These are phyloP conservation scores for Oxyscelio sp. DNA, from an alignment of 2,888 invertebrate species.

Conservation along the genomic window DNA sequence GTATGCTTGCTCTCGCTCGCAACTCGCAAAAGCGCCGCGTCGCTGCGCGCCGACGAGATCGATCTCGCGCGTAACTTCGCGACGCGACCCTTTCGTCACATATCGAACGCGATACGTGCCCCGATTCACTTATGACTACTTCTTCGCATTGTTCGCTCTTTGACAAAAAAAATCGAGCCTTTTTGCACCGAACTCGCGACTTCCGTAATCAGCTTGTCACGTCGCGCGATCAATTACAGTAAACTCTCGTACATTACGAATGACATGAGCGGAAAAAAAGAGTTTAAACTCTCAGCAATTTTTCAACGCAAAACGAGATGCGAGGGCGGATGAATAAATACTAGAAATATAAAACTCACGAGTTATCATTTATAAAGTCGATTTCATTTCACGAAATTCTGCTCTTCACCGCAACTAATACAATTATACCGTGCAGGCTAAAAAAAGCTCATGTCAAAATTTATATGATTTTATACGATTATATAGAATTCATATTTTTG, in stretches of 20 bases:
- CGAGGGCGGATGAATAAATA: constrained; percentile 3
- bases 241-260: constrained; percentile 54
- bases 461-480: too few species aligned
- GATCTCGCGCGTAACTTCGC: constrained; percentile 42
- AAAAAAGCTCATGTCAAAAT: too few species aligned
- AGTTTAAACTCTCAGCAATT: constrained; percentile 30
- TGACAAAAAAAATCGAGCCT: constrained; percentile 12
- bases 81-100: constrained; percentile 49
- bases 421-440: too few species aligned
- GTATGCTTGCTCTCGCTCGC: constrained; percentile 53
- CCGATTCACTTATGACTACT: constrained; percentile 41
- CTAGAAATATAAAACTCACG: constrained; percentile 10
- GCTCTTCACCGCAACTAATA: too few species aligned
- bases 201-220: constrained; percentile 58
- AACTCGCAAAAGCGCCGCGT: constrained; percentile 21
- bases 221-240: constrained; percentile 67
- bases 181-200: constrained; percentile 22
- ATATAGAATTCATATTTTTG: too few species aligned
- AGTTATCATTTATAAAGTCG: constrained; percentile 28
- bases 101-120: constrained; percentile 45
- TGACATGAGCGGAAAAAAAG: constrained; percentile 40
- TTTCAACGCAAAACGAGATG: constrained; percentile 40
- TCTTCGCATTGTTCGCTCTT: constrained; percentile 38
- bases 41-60: constrained; percentile 27
- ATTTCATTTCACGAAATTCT: constrained; percentile 15